Evolutionary conservation across 1,140 invertebrate genomes (phyloP).

Genomic region (Cydia fagiglandana): DNA sequence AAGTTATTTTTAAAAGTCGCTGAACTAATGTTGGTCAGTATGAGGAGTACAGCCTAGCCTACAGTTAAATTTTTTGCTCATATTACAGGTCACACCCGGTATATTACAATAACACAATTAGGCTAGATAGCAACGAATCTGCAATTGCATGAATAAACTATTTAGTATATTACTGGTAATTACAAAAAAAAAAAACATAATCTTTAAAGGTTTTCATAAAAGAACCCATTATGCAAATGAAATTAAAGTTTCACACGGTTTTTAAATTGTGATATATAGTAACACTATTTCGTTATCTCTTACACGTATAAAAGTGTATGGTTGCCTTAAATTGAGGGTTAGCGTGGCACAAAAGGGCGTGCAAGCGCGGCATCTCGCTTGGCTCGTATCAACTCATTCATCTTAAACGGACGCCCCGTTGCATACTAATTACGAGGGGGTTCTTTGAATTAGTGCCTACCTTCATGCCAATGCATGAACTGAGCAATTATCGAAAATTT

Average conservation of each 20-base stretch:
- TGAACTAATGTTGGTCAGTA: too few species aligned
- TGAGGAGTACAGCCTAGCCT: too few species aligned
- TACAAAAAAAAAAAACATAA: too few species aligned
- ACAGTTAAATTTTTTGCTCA: too few species aligned
- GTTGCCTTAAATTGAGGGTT: constrained; percentile 41
- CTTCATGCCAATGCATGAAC: constrained; percentile 10
- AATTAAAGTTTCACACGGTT: constrained; percentile 22
- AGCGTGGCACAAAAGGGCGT: constrained; percentile 54
- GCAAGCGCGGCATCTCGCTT: constrained; percentile 55
- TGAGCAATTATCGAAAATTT: constrained; percentile 7
- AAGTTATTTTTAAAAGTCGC: too few species aligned
- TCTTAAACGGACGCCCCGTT: constrained; percentile 57
- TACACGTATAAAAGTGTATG: constrained; percentile 25
- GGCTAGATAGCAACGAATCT: too few species aligned
- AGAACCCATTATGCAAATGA: background rate
- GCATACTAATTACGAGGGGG: constrained; percentile 57
- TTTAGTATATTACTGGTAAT: too few species aligned
- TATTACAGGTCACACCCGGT: too few species aligned
- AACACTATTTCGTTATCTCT: constrained; percentile 16
- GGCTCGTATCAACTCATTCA: constrained; percentile 52
- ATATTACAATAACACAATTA: too few species aligned
- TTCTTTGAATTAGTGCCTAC: constrained; percentile 28
- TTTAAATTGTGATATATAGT: constrained; percentile 16
- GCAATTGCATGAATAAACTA: too few species aligned
- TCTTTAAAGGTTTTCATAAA: background rate